These are phyloP conservation scores for Netelia fuscicornis DNA, from an alignment of 2,888 invertebrate genomes.

Conservation along the genomic window DNA sequence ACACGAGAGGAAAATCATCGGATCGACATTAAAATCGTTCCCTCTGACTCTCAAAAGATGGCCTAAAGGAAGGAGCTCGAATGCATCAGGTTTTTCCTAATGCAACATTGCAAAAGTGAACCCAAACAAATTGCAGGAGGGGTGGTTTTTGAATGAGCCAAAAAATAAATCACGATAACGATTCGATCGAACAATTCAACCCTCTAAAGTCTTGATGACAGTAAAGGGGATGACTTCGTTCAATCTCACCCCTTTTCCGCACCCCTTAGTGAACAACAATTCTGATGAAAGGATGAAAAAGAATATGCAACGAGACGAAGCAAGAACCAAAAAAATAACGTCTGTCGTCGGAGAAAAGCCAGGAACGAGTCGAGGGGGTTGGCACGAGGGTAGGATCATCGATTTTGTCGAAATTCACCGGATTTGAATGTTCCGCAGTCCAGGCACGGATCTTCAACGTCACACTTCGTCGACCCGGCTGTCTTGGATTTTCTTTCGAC, in stretches of 20 bases:
- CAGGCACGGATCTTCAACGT: slow-evolving; percentile 75
- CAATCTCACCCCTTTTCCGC: not conserved
- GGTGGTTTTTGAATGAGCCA: not conserved
- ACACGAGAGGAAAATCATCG: slow-evolving; percentile 34
- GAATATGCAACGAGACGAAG: slow-evolving; percentile 2
- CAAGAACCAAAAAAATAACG: slow-evolving; percentile 37
- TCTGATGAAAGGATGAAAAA: slow-evolving; percentile 1
- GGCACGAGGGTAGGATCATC: slow-evolving; percentile 62
- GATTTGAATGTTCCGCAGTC: slow-evolving; percentile 76
- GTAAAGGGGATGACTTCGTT: not conserved
- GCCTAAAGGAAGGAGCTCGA: not conserved
- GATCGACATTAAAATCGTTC: slow-evolving; percentile 5
- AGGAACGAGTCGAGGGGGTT: slow-evolving; percentile 33
- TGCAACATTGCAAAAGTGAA: too few species aligned
- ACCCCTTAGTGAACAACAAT: not conserved
- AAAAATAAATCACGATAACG: not conserved
- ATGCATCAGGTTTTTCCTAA: not conserved
- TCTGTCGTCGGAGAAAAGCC: slow-evolving; percentile 10
- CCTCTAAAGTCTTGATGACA: too few species aligned
- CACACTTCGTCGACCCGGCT: slow-evolving; percentile 72
- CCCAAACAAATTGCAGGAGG: not conserved
- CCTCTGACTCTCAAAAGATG: not conserved
- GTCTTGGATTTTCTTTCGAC: slow-evolving; percentile 66
- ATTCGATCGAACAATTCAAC: not conserved
- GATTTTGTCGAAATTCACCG: slow-evolving; percentile 69